Conservation (phyloP, 37 sponge, comb jelly and placozoan genomes). For the Ianthella basta region DNA sequence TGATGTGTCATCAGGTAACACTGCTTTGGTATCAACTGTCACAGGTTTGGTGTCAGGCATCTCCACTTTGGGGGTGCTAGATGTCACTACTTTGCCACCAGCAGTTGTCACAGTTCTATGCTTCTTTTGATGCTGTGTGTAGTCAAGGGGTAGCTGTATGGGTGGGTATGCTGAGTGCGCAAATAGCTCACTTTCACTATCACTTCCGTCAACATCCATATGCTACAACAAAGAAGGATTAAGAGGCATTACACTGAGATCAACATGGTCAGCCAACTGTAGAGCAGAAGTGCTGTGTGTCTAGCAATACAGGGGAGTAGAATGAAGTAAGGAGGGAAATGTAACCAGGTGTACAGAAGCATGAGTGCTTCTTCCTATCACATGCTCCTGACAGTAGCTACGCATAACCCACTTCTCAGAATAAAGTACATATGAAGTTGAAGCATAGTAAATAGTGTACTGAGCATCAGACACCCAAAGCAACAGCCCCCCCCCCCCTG, state of each 20-base stretch:
- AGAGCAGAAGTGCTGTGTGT: no score
- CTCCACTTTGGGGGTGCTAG: background rate
- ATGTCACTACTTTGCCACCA: background rate
- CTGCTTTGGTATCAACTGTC: background rate
- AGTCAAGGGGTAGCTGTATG: slow-evolving; percentile 64
- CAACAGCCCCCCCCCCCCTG: no score
- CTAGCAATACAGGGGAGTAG: no score
- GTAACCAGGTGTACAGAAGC: no score
- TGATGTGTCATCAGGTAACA: background rate
- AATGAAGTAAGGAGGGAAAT: no score
- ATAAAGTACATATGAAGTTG: no score
- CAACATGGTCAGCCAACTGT: no score
- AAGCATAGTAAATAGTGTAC: no score
- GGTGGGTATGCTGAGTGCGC: slow-evolving; percentile 50
- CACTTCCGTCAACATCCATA: slow-evolving; percentile 33
- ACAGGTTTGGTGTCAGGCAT: background rate
- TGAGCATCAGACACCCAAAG: no score
- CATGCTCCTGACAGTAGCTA: no score
- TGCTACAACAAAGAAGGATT: background rate
- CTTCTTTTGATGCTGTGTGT: slow-evolving; percentile 24
- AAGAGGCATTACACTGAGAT: background rate
- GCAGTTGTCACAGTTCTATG: background rate
- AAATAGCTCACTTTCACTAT: background rate
- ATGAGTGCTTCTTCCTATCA: no score
- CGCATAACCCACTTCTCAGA: no score